A percentile compares a stretch with the other conserved stretches of the same genome.
Evolutionary conservation across 2,113 vertebrate species (phyloP).

Genomic region (Scortum barcoo): DNA sequence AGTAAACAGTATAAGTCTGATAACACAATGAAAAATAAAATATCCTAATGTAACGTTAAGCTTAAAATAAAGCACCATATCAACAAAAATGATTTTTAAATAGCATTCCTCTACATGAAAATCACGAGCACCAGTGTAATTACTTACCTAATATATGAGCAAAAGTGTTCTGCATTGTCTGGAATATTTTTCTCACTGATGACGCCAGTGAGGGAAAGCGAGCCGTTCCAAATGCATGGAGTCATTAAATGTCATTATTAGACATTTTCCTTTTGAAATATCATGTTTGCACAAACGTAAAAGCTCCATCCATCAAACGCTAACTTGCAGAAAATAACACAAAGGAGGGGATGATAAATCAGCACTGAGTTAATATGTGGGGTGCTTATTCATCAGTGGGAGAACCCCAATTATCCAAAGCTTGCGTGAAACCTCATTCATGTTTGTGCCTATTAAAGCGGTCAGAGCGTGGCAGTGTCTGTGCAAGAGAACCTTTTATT

Average conservation of each 20-base stretch:
- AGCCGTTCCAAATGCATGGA: conserved; percentile 43
- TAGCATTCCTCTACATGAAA: not conserved
- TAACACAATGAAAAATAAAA: not conserved
- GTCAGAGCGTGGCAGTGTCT: not conserved
- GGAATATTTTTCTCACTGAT: conserved; percentile 14
- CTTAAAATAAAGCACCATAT: not conserved
- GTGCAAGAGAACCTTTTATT: not conserved
- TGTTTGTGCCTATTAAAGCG: conserved; percentile 16
- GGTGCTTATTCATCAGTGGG: conserved; percentile 48
- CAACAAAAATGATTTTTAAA: not conserved
- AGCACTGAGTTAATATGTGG: conserved; percentile 20
- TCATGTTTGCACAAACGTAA: conserved; percentile 59
- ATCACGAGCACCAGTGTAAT: not conserved
- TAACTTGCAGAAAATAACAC: conserved; percentile 63
- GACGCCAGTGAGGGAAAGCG: conserved; percentile 15
- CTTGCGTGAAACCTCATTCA: conserved; percentile 24
- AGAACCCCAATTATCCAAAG: conserved; percentile 48
- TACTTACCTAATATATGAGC: not conserved
- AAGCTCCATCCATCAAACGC: conserved; percentile 59
- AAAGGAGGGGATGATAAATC: conserved; percentile 54
- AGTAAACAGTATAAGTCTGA: not conserved
- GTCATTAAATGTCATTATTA: conserved; percentile 63
- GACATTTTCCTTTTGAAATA: conserved; percentile 58
- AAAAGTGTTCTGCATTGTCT: conserved; percentile 12
- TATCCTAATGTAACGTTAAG: not conserved